Evolutionary conservation across 1,140 invertebrate species (phyloP).

Genomic region (Rhyzopertha dominica): DNA sequence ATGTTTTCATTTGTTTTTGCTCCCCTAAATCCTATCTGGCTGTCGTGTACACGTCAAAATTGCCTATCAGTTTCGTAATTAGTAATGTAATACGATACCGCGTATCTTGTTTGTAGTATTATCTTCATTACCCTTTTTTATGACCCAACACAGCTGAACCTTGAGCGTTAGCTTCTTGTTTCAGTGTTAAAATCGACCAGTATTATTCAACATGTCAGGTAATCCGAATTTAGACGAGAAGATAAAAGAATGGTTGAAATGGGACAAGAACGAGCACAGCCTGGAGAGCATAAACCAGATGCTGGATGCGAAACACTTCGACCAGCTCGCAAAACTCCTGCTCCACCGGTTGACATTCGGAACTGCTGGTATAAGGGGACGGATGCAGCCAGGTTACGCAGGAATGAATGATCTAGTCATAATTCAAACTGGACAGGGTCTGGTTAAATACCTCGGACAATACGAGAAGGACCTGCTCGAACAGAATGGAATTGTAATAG

Average conservation of each 20-base stretch:
- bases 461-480: conserved; percentile 49
- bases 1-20: too few species aligned
- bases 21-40: too few species aligned
- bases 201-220: too few species aligned
- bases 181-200: too few species aligned
- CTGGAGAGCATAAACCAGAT: conserved; percentile 51
- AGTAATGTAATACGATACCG: too few species aligned
- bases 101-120: too few species aligned
- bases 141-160: too few species aligned
- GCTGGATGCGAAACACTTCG: conserved; percentile 47
- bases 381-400: conserved; percentile 88
- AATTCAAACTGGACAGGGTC: conserved; percentile 92
- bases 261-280: conserved; percentile 52
- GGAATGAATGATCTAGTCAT: conserved; percentile 98
- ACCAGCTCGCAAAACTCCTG: conserved; percentile 54
- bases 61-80: too few species aligned
- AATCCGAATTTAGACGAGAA: conserved; percentile 51
- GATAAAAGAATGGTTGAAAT: conserved; percentile 58
- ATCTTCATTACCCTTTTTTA: too few species aligned
- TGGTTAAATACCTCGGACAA: conserved; percentile 72
- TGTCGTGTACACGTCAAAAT: too few species aligned
- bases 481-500: conserved; percentile 76
- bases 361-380: conserved; percentile 79
- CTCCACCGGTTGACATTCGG: conserved; percentile 59
- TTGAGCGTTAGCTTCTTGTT: too few species aligned